Conservation (phyloP, 2,888 invertebrate genomes). For the Zelleria hepariella region DNA sequence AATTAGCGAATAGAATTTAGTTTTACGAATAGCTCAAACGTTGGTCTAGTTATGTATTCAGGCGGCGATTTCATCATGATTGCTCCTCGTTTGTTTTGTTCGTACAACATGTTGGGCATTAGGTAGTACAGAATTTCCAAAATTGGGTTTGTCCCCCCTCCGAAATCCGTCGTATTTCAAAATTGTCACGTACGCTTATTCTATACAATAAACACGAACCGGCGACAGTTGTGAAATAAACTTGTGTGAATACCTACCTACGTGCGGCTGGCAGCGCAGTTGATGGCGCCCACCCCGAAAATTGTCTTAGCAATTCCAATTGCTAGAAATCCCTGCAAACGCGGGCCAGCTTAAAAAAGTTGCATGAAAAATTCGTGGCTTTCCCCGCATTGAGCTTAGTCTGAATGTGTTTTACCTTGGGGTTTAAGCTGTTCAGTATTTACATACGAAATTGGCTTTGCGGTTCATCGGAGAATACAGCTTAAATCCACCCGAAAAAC, state of each 20-base stretch:
- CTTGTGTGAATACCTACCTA: neutral
- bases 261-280: slow-evolving; percentile 11
- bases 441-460: slow-evolving; percentile 45
- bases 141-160: neutral
- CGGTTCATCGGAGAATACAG: slow-evolving; percentile 31
- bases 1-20: no score
- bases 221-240: neutral
- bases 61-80: no score
- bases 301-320: slow-evolving; percentile 36
- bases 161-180: neutral
- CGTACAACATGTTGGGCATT: no score
- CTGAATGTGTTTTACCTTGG: neutral
- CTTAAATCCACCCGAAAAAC: neutral
- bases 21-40: no score
- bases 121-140: neutral
- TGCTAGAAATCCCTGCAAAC: slow-evolving; percentile 38
- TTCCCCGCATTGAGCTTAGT: neutral
- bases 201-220: neutral
- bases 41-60: no score
- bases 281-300: slow-evolving; percentile 28
- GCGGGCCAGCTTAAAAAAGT: slow-evolving; percentile 31
- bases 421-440: slow-evolving; percentile 8
- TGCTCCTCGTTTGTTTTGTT: neutral
- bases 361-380: neutral
- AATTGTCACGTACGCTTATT: slow-evolving; percentile 4